Conservation (phyloP, 2,113 vertebrate genomes). For the Caranx ignobilis region DNA sequence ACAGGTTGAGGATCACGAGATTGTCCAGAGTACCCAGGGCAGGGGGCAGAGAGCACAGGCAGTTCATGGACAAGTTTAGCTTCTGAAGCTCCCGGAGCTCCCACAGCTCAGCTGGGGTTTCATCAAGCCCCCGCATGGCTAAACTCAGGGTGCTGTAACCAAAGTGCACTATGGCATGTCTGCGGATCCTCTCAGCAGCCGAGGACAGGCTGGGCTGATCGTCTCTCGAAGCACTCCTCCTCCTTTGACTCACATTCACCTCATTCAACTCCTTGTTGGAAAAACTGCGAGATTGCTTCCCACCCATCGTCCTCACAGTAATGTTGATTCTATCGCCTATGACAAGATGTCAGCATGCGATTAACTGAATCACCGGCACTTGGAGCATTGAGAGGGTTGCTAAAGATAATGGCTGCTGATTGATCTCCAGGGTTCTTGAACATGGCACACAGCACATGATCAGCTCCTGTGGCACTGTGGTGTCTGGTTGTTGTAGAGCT, state of each 20-base stretch:
- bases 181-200: conserved; percentile 78
- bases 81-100: conserved; percentile 92
- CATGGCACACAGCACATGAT: conserved; percentile 27
- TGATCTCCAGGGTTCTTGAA: conserved; percentile 51
- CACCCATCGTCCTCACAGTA: conserved; percentile 79
- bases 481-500: conserved; percentile 14
- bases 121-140: conserved; percentile 89
- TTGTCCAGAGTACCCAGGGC: conserved; percentile 87
- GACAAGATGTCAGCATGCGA: conserved; percentile 32
- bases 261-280: conserved; percentile 77
- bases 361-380: conserved; percentile 24
- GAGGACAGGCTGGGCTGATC: conserved; percentile 83
- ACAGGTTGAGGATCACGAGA: conserved; percentile 91
- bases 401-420: conserved; percentile 15
- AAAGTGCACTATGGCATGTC: conserved; percentile 77
- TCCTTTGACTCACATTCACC: conserved; percentile 61
- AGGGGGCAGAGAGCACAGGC: conserved; percentile 85
- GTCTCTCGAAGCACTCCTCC: conserved; percentile 43
- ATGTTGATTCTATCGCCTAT: conserved; percentile 12
- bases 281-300: conserved; percentile 77
- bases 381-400: conserved; percentile 3
- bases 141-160: conserved; percentile 89
- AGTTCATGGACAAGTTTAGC: conserved; percentile 93
- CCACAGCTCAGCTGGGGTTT: conserved; percentile 90
- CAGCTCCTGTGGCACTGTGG: not conserved